These are phyloP conservation scores for Takifugu bimaculatus DNA, from an alignment of 2,113 vertebrate species.

Conservation along the genomic window DNA sequence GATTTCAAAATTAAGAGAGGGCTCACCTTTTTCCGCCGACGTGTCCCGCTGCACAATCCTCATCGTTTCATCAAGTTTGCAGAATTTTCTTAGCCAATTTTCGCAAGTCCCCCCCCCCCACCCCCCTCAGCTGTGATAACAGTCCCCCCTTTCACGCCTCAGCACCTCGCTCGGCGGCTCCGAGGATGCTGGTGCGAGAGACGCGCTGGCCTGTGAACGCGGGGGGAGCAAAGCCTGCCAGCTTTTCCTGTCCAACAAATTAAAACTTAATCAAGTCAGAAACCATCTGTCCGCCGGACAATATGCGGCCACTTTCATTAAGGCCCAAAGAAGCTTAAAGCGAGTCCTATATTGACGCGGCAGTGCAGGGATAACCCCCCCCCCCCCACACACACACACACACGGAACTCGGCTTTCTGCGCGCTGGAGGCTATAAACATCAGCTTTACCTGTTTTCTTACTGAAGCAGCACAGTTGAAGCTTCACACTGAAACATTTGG, in stretches of 20 bases:
- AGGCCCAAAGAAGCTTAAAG: slow-evolving; percentile 70
- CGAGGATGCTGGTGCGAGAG: slow-evolving; percentile 3
- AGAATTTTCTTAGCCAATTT: slow-evolving; percentile 25
- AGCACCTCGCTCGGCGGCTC: slow-evolving; percentile 20
- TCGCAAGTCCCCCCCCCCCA: neutral
- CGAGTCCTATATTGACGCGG: neutral
- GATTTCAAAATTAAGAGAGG: too few relatives aligned
- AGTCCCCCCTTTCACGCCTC: slow-evolving; percentile 18
- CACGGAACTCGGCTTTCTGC: too few relatives aligned
- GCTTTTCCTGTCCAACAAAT: slow-evolving; percentile 38
- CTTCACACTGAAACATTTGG: too few relatives aligned
- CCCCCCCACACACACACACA: too few relatives aligned
- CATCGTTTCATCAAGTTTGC: slow-evolving; percentile 5
- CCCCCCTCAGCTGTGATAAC: neutral
- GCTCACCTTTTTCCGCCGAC: too few relatives aligned
- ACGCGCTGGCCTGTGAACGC: slow-evolving; percentile 17
- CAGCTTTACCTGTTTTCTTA: too few relatives aligned
- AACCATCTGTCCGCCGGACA: slow-evolving; percentile 74
- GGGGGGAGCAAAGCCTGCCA: slow-evolving; percentile 22
- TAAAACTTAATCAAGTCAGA: slow-evolving; percentile 73
- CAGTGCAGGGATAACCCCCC: too few relatives aligned
- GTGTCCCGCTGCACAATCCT: neutral
- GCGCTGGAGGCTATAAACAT: too few relatives aligned
- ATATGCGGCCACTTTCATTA: slow-evolving; percentile 69
- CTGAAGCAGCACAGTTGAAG: too few relatives aligned